Base-by-base conservation (phyloP, 2,888 invertebrate genomes). In the Phanerotoma sp. region DNA sequence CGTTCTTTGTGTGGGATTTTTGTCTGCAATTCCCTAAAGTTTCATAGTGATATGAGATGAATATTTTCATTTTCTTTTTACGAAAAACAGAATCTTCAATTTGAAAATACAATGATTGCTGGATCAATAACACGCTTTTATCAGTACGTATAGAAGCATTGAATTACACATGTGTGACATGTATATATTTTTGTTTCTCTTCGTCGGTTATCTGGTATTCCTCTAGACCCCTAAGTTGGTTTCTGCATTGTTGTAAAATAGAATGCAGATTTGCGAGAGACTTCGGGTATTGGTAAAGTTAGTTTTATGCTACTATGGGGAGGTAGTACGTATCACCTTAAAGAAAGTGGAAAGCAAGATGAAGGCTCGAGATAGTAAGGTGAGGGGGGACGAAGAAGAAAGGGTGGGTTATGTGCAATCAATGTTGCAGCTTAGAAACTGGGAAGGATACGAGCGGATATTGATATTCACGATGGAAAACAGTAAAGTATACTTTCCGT, bases 261-360 rank as follows among this genome's bases (percentile, higher is more conserved):
- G 45, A 54, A 63, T 63, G 61, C 52, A 61, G 55, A 63, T 63
- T 63, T 42, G 22, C 18, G 33, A 41, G 25, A 41, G 51, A 44
- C 57, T 49, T 41, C 15, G 46, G n/a, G 56, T 57, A 56, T 60
- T 62, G 57, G 64, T 53, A 66, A 70, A 70, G 63, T 69, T 67
- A 66, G 65, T 64, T 69, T 68, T 58, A 60, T 61, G 62, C 58
- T 45, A 49, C 55, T 57, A 51, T 60, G 59, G 67, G 46, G 49
- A 44, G 33, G 37, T 37, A 51, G 20, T 25, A 44, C 16, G 13
- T 33, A 16, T 22, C 33, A 16, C 13, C 41, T 42, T n/a, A 40
- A 41, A 15, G 18, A 20, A 33, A 11, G 13, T 21, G 35, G 41
- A 33, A 15, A 48, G n/a, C n/a, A n/a, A n/a, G n/a, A n/a, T n/a